Evolutionary conservation across 2,888 invertebrate genomes (phyloP).

Genomic region (Lasioglossum leucozonium): DNA sequence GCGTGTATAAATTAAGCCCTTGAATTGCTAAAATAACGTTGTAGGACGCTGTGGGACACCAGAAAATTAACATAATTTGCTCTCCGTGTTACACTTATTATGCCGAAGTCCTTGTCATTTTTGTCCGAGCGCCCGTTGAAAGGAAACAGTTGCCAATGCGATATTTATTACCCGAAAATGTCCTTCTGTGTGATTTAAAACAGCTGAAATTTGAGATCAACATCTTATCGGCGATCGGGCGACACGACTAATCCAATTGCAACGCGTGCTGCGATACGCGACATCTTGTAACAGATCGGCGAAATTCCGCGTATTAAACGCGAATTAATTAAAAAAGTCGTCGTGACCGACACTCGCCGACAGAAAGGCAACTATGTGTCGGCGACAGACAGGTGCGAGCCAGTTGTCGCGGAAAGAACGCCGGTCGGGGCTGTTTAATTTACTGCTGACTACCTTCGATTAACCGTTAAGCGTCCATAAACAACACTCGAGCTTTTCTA

Average conservation of each 20-base stretch:
- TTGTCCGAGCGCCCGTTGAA: neutral
- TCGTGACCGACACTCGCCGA: neutral
- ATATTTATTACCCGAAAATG: constrained; percentile 43
- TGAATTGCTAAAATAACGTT: neutral
- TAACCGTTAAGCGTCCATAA: constrained; percentile 49
- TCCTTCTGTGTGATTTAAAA: constrained; percentile 49
- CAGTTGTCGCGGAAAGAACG: constrained; percentile 41
- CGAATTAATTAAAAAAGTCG: constrained; percentile 53
- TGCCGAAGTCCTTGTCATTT: neutral
- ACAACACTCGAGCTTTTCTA: neutral
- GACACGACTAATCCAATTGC: constrained; percentile 43
- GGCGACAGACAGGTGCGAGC: constrained; percentile 66
- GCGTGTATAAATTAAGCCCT: neutral
- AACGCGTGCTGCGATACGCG: constrained; percentile 22
- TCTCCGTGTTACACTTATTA: neutral
- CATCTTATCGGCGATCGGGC: constrained; percentile 43
- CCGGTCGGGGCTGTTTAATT: constrained; percentile 44
- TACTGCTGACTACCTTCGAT: constrained; percentile 53
- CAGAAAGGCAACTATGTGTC: constrained; percentile 40
- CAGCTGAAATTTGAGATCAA: constrained; percentile 7
- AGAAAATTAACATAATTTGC: neutral
- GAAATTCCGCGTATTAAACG: constrained; percentile 18
- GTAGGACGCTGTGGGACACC: neutral
- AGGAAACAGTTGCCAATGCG: neutral
- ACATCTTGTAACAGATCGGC: constrained; percentile 27